These are phyloP conservation scores for Donacobius atricapilla DNA, from an alignment of 2,113 vertebrate species.

Conservation along the genomic window DNA sequence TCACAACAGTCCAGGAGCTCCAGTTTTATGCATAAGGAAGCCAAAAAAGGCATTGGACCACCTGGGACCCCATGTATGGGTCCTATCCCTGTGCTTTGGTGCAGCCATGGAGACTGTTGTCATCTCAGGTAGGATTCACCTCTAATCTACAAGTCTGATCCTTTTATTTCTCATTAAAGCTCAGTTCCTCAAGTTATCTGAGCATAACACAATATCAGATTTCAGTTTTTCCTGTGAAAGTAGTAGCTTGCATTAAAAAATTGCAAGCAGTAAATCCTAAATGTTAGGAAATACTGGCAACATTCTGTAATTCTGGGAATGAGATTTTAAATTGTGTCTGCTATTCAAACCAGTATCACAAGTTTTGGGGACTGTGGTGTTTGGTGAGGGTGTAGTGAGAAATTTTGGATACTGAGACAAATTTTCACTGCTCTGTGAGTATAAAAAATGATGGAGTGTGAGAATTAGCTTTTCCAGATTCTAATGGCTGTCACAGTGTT, in stretches of 20 bases:
- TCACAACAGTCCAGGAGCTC: not conserved
- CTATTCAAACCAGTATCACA: not conserved
- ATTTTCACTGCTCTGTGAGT: not conserved
- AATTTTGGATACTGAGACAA: not conserved
- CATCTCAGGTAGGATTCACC: not conserved
- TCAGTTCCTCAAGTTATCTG: not conserved
- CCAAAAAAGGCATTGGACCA: not conserved
- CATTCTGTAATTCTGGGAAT: not conserved
- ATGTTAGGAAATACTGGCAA: not conserved
- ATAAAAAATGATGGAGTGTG: not conserved
- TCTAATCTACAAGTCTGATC: not conserved
- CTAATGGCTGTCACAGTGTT: not conserved
- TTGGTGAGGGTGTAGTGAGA: not conserved
- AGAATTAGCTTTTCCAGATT: not conserved
- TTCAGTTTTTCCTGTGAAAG: not conserved
- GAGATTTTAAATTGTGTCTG: not conserved
- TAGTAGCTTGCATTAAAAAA: not conserved
- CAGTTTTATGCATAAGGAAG: not conserved
- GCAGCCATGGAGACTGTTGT: not conserved
- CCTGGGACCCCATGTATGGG: rapidly evolving
- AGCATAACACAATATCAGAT: not conserved
- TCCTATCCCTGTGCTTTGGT: not conserved
- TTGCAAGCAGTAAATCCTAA: not conserved
- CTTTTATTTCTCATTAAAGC: not conserved
- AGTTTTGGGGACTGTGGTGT: not conserved